Conservation (phyloP, 2,797 vertebrate genomes). For the Sparidentex hasta region DNA sequence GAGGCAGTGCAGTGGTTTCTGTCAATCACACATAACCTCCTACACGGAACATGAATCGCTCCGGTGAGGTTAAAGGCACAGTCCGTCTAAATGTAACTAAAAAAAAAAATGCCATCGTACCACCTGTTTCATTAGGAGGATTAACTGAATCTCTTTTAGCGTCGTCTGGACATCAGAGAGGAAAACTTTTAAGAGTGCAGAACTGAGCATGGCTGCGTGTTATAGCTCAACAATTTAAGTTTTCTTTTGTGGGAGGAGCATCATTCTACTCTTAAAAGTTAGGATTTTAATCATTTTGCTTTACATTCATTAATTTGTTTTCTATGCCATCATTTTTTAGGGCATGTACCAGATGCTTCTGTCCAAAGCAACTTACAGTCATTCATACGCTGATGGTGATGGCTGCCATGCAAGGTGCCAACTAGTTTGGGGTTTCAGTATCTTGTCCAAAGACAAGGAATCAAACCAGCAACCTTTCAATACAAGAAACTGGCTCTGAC, state of each 20-base stretch:
- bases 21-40: constrained; percentile 63
- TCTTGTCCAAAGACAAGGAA: no score
- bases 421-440: no score
- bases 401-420: no score
- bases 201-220: not conserved
- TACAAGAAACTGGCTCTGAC: no score
- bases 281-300: no score
- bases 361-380: no score
- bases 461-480: no score
- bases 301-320: no score
- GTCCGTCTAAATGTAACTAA: not conserved
- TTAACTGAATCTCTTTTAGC: not conserved
- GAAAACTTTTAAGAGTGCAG: not conserved
- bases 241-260: no score
- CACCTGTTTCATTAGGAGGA: not conserved
- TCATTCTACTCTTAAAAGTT: not conserved
- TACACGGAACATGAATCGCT: constrained; percentile 28
- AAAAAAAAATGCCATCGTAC: not conserved
- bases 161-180: not conserved
- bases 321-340: no score
- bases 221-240: not conserved
- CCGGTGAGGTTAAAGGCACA: constrained; percentile 20
- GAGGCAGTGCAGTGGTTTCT: constrained; percentile 33
- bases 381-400: no score
- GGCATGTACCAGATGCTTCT: no score